Conservation (phyloP, 1,140 invertebrate genomes). For the Calycopis cecrops region DNA sequence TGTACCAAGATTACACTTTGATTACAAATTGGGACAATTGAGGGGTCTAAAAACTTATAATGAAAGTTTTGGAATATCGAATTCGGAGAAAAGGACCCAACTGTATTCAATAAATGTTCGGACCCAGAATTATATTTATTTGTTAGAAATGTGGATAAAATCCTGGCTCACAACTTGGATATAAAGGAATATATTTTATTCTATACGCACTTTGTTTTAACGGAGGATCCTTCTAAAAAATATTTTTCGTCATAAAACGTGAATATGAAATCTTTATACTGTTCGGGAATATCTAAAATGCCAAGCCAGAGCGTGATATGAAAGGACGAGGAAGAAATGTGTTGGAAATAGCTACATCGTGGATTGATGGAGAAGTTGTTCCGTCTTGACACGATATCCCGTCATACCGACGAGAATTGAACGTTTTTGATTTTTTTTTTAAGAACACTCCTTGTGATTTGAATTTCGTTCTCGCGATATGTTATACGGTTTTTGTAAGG, state of each 20-base stretch:
- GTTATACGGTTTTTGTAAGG: no score
- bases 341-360: conserved; percentile 49
- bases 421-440: conserved; percentile 33
- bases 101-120: conserved; percentile 18
- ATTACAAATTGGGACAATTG: conserved; percentile 4
- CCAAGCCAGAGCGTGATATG: conserved; percentile 39
- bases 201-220: neutral
- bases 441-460: no score
- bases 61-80: conserved; percentile 8
- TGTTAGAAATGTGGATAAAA: conserved; percentile 22
- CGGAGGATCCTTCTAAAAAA: neutral
- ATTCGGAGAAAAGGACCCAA: conserved; percentile 16
- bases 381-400: conserved; percentile 42
- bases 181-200: neutral
- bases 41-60: conserved; percentile 8
- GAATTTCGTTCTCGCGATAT: no score
- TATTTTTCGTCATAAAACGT: conserved; percentile 14
- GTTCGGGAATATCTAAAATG: conserved; percentile 42
- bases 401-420: conserved; percentile 31
- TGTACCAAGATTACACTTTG: no score
- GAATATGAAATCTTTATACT: conserved; percentile 37
- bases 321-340: conserved; percentile 37
- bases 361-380: conserved; percentile 57
- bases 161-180: conserved; percentile 10
- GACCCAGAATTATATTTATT: conserved; percentile 26